These are phyloP conservation scores for Isotomurus palustris DNA, from an alignment of 2,888 invertebrate species.

Conservation along the genomic window DNA sequence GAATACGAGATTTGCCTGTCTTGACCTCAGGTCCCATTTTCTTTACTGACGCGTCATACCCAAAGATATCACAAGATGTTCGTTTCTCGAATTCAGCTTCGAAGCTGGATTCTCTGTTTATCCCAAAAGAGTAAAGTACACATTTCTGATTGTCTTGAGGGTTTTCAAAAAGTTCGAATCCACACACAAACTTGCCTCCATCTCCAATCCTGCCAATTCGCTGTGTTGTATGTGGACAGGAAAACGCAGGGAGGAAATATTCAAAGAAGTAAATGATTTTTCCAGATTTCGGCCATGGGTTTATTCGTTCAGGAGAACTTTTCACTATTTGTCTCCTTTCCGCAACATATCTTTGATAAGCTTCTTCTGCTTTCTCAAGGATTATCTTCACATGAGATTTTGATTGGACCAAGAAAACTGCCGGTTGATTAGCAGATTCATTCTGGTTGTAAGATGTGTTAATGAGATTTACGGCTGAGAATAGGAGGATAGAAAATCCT, in stretches of 20 bases:
- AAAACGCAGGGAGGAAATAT: slow-evolving; percentile 23
- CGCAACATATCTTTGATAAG: neutral
- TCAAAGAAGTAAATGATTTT: slow-evolving; percentile 19
- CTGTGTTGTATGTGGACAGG: slow-evolving; percentile 22
- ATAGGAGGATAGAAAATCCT: too few relatives aligned
- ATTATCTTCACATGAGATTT: too few relatives aligned
- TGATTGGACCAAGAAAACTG: too few relatives aligned
- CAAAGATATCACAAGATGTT: slow-evolving; percentile 23
- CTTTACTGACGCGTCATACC: slow-evolving; percentile 18
- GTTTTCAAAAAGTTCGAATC: slow-evolving; percentile 15
- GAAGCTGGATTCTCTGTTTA: slow-evolving; percentile 18
- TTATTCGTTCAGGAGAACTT: neutral
- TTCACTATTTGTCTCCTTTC: neutral
- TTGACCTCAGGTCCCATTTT: slow-evolving; percentile 18
- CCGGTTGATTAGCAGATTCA: too few relatives aligned
- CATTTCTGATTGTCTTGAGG: slow-evolving; percentile 8
- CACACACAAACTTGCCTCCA: slow-evolving; percentile 27
- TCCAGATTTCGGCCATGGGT: neutral
- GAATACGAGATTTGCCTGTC: slow-evolving; percentile 7
- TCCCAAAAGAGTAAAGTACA: slow-evolving; percentile 31
- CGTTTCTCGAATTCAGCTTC: slow-evolving; percentile 20
- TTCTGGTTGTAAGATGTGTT: too few relatives aligned
- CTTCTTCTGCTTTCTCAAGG: neutral
- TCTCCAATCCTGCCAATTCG: slow-evolving; percentile 26
- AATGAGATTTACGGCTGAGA: too few relatives aligned